phyloP scores from a whole-genome alignment of 2,113 vertebrate species.

The Austrofundulus limnaeus region DNA sequence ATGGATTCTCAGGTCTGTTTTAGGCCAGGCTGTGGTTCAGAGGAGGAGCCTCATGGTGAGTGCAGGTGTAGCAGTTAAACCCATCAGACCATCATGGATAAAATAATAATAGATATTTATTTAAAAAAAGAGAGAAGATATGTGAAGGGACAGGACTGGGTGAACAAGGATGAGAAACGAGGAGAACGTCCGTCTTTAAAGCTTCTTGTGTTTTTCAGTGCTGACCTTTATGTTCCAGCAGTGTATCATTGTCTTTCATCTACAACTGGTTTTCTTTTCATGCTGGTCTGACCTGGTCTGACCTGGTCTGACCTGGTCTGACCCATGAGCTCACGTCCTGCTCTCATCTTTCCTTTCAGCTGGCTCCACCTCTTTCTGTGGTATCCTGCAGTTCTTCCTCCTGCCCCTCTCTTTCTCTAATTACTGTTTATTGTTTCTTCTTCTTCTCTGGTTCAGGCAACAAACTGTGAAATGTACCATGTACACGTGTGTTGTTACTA shows the following conservation, averaged over 20 bases:
- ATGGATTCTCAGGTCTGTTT: slow-evolving; percentile 15
- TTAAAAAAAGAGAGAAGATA: background rate
- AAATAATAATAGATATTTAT: background rate
- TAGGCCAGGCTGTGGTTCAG: slow-evolving; percentile 27
- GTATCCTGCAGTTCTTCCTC: background rate
- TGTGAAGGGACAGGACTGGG: background rate
- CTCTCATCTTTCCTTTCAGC: slow-evolving; percentile 5
- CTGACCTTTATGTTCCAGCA: slow-evolving; percentile 38
- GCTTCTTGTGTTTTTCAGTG: slow-evolving; percentile 41
- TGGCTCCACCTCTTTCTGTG: background rate
- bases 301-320: slow-evolving; percentile 30
- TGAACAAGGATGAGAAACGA: too few relatives aligned
- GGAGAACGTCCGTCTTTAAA: slow-evolving; percentile 31
- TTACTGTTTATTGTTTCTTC: background rate
- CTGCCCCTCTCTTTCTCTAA: background rate
- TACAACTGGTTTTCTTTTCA: slow-evolving; percentile 41
- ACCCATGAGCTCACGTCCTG: slow-evolving; percentile 2
- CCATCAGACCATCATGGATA: slow-evolving; percentile 3
- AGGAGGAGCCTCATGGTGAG: slow-evolving; percentile 15
- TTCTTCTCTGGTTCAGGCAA: too few relatives aligned
- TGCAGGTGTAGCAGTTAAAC: slow-evolving; percentile 21
- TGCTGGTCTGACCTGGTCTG: too few relatives aligned
- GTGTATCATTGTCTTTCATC: slow-evolving; percentile 34
- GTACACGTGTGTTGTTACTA: too few relatives aligned
- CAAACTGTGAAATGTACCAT: too few relatives aligned